A percentile compares a stretch with the other conserved stretches of the same genome.
Conservation (phyloP, 2,797 vertebrate species). For the Caiman crocodilus region DNA sequence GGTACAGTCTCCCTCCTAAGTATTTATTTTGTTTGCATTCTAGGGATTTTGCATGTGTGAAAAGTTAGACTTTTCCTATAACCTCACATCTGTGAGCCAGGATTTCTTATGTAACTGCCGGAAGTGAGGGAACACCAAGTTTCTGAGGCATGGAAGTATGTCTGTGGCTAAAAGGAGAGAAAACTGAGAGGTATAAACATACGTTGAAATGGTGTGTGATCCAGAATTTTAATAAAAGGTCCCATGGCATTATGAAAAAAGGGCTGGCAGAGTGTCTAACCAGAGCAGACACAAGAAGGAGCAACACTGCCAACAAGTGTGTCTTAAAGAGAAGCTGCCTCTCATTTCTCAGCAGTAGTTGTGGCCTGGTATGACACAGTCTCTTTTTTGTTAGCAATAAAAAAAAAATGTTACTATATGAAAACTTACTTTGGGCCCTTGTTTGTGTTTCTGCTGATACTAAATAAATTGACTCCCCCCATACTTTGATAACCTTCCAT, state of each 20-base stretch:
- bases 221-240: not conserved
- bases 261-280: not conserved
- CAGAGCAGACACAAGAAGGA: not conserved
- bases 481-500: not conserved
- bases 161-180: not conserved
- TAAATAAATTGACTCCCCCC: not conserved
- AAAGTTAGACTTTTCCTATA: not conserved
- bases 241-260: rapidly evolving
- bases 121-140: rapidly evolving
- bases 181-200: not conserved
- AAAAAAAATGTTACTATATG: not conserved
- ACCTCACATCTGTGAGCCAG: not conserved
- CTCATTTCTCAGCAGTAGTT: not conserved
- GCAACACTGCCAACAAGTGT: not conserved
- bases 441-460: not conserved
- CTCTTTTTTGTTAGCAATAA: not conserved
- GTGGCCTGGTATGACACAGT: not conserved
- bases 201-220: not conserved
- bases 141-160: not conserved
- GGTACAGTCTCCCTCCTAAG: not conserved
- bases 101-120: not conserved
- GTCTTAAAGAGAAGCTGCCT: not conserved
- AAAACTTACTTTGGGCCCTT: not conserved
- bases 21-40: not conserved
- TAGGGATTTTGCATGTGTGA: not conserved